phyloP scores from a whole-genome alignment of 2,797 vertebrate genomes.

The Capromys pilorides region DNA sequence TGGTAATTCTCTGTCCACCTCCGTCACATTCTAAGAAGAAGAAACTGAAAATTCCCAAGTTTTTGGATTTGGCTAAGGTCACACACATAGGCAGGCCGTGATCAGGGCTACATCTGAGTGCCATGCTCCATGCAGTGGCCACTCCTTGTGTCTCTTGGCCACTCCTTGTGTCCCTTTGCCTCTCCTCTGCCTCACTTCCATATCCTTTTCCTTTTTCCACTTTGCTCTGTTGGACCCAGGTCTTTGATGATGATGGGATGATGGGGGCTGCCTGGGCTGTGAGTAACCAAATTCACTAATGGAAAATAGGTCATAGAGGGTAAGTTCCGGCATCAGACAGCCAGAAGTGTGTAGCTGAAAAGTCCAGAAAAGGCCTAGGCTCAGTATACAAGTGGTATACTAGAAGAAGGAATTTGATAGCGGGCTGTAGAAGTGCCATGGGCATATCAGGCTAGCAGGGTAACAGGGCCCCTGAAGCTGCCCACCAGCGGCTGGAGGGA shows the following conservation, averaged over 20 bases:
- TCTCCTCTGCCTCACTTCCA: background rate
- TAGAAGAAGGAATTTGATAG: background rate
- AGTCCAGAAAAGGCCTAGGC: background rate
- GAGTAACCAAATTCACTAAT: background rate
- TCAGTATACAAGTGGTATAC: background rate
- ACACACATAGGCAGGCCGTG: background rate
- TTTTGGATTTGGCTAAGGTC: background rate
- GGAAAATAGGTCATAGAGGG: background rate
- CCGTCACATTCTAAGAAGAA: background rate
- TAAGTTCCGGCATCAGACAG: background rate
- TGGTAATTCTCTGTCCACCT: background rate
- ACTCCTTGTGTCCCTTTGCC: background rate
- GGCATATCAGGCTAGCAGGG: background rate
- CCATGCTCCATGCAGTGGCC: background rate
- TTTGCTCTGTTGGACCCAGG: background rate
- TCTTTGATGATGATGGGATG: background rate
- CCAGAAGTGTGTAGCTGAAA: background rate
- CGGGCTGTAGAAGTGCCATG: too few relatives aligned
- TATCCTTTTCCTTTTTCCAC: background rate
- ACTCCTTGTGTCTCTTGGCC: background rate
- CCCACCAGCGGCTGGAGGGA: background rate
- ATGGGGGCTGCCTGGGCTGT: background rate
- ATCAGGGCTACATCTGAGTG: background rate
- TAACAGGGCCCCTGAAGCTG: background rate
- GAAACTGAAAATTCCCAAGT: background rate